Percentiles rank a stretch among this genome's conserved stretches.
Evolutionary conservation across 2,888 invertebrate species (phyloP).

Genomic region (Trilocha varians): DNA sequence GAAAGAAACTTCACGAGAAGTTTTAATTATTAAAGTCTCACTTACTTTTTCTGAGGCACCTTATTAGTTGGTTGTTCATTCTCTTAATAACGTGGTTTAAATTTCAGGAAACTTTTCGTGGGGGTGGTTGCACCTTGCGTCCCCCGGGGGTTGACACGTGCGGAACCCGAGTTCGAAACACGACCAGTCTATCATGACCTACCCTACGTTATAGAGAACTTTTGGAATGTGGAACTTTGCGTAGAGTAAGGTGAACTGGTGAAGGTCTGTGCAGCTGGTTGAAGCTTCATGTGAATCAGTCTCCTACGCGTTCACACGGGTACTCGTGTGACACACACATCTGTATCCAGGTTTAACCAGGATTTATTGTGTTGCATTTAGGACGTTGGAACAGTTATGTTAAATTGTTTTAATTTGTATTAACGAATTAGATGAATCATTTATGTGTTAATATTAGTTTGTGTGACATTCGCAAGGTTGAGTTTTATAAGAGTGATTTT

Average conservation of each 20-base stretch:
- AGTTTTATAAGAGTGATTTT: too few species aligned
- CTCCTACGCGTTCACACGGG: constrained; percentile 44
- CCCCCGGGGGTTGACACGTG: constrained; percentile 29
- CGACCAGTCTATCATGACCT: constrained; percentile 27
- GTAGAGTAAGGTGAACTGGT: constrained; percentile 22
- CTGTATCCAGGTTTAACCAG: constrained; percentile 7
- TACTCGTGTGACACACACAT: constrained; percentile 1
- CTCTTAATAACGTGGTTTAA: constrained; percentile 1
- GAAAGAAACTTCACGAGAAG: not conserved
- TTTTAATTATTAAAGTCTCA: constrained; percentile 3
- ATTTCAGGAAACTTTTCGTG: constrained; percentile 13
- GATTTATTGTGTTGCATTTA: too few species aligned
- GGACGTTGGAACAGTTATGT: not conserved
- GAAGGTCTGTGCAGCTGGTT: constrained; percentile 26
- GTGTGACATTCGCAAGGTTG: too few species aligned
- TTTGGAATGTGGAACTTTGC: constrained; percentile 8
- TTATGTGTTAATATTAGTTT: too few species aligned
- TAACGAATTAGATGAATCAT: constrained; percentile 1
- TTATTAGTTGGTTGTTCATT: not conserved
- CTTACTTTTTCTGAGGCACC: constrained; percentile 4
- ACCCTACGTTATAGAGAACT: constrained; percentile 17
- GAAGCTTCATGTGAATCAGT: constrained; percentile 42
- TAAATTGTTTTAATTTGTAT: not conserved
- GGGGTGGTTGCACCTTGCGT: constrained; percentile 37
- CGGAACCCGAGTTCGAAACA: constrained; percentile 31